phyloP scores from a whole-genome alignment of 2,113 vertebrate species.

The Cyanocitta stelleri region DNA sequence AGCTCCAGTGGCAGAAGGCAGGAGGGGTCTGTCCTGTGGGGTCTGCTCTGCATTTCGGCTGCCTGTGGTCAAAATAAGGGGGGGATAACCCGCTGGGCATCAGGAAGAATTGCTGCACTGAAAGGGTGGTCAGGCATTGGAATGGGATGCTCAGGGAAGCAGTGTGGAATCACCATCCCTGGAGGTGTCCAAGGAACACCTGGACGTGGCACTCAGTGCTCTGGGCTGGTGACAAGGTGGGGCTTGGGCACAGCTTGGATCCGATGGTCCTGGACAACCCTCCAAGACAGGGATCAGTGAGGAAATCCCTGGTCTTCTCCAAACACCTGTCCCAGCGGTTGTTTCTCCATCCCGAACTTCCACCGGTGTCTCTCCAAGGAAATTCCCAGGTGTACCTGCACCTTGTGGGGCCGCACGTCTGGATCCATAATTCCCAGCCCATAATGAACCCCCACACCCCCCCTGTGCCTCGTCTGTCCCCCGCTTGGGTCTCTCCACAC shows the following conservation, averaged over 20 bases:
- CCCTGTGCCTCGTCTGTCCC: neutral
- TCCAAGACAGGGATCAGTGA: neutral
- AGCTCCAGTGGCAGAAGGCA: neutral
- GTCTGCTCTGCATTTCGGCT: neutral
- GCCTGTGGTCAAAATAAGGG: neutral
- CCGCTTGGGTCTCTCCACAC: rapidly evolving
- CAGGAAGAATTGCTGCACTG: neutral
- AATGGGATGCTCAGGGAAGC: neutral
- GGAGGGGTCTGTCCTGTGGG: neutral
- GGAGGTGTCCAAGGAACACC: neutral
- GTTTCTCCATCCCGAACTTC: neutral
- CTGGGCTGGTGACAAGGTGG: neutral
- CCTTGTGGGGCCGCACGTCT: rapidly evolving
- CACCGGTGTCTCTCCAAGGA: rapidly evolving
- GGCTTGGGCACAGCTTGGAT: neutral
- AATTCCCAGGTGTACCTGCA: neutral
- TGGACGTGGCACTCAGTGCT: neutral
- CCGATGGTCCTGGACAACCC: neutral
- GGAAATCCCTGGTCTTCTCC: neutral
- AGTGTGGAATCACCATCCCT: neutral
- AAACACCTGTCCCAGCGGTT: neutral
- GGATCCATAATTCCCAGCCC: neutral
- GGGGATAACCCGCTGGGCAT: neutral
- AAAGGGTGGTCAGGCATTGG: neutral
- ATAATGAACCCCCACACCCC: no score